Base-by-base conservation (phyloP, 30 jellyfish, hydroid and myxozoan species). In the Nemopilema nomurai region DNA sequence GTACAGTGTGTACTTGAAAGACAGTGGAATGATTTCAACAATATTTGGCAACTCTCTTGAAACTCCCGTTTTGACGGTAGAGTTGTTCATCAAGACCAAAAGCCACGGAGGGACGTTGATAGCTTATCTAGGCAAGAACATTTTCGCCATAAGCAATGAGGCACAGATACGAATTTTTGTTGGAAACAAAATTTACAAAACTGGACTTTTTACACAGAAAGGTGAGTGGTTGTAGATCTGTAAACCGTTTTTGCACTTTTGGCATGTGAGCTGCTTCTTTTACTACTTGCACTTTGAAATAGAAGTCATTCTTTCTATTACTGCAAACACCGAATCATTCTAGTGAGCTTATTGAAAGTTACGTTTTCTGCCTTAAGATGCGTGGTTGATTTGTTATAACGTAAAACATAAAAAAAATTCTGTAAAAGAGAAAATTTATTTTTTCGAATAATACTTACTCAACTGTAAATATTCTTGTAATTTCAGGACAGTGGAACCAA, bases 401-500 rank as follows among this genome's bases (percentile, higher is more conserved):
- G n/a, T n/a, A n/a, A n/a, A n/a, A n/a, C n/a, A n/a, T n/a, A n/a
- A n/a, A n/a, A n/a, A n/a, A n/a, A n/a, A n/a, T n/a, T n/a, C n/a
- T n/a, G n/a, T n/a, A n/a, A n/a, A n/a, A n/a, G n/a, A n/a, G n/a
- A n/a, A n/a, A n/a, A n/a, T n/a, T n/a, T n/a, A n/a, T n/a, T n/a
- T n/a, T n/a, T n/a, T n/a, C n/a, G n/a, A n/a, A n/a, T n/a, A n/a
- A n/a, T n/a, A n/a, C n/a, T n/a, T n/a, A n/a, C n/a, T n/a, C n/a
- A n/a, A n/a, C n/a, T n/a, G 41, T 1, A 30, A 22, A 17, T 33
- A 32, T 1, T 0, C 51, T 71, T 53, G 41, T 27, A 51, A 68
- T 66, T 62, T 24, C 84, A 86, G 95, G 95, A 28, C 30, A 16
- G 28, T 86, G 89, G 95, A 86, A 77, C 57, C 95, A 77, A 41